Evolutionary conservation across 2,888 invertebrate species (phyloP), one percentile per base, ranked within the genome.

Genomic region (Trissonchulus sp.): DNA sequence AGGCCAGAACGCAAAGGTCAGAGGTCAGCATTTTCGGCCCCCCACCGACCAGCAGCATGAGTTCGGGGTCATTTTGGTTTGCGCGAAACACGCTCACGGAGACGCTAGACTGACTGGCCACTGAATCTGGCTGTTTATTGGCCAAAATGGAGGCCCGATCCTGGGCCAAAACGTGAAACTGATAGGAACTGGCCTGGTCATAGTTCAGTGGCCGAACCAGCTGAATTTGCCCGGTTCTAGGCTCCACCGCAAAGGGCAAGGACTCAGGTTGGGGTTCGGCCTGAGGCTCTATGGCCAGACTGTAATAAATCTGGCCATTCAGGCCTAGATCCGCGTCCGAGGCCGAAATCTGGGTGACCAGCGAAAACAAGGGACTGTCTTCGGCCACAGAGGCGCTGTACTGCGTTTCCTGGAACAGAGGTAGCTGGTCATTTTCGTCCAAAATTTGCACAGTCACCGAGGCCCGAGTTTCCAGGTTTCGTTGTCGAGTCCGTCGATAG

Each of bases 221-320:
- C 28, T 91, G 91, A 77, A 97, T 90, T 35, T 92, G 90, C 15
- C 97, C 97, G 69, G 92, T 92, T 74, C 93, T 92, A 0, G 96
- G 94, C 86, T 98, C 94, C 76, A 99, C 90, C 48, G 93, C 91
- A 85, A 97, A 98, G 81, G 90, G 90, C 82, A 35, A 28, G 34
- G 8, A 15, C 15, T 65, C 48, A 8, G 48, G 48, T 8, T 23
- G 8, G 48, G 48, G 48, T 23, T 48, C 8, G 48, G 48, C 23
- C 8, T 23, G 48, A 8, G 8, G 48, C 8, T 15, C 48, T 23
- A 15, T 23, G 72, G 89, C 88, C 82, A 98, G 90, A 85, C 93
- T 94, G 87, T 96, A 98, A 87, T 97, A 97, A 81, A 98, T 93
- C 87, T 97, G 94, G 0, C 96, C 95, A 85, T 98, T 98, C 81